phyloP scores from a whole-genome alignment of 2,888 invertebrate genomes.

The Alloscopus bannaensis region DNA sequence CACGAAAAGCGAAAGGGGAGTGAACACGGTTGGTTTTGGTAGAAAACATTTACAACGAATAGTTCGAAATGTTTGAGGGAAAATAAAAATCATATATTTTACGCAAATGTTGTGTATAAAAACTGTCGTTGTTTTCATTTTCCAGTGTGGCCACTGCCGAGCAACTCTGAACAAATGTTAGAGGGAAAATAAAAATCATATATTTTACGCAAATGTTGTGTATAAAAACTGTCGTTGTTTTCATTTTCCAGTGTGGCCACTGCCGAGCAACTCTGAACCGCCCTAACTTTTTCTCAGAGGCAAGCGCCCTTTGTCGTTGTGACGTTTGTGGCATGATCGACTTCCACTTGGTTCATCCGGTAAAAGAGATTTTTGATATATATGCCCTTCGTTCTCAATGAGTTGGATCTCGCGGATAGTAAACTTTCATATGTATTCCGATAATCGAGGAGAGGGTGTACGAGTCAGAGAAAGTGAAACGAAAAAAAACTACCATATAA shows the following conservation, averaged over 20 bases:
- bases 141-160: constrained; percentile 94
- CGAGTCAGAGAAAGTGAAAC: background rate
- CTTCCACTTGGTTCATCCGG: constrained; percentile 95
- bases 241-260: constrained; percentile 89
- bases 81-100: too few species aligned
- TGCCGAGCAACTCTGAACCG: constrained; percentile 93
- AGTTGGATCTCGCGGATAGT: constrained; percentile 48
- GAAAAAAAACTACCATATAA: constrained; percentile 6
- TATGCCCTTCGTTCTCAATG: constrained; percentile 46
- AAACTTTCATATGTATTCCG: constrained; percentile 17
- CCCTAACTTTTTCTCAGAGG: constrained; percentile 95
- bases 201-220: too few species aligned
- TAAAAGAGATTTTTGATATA: constrained; percentile 83
- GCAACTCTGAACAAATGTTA: constrained; percentile 91
- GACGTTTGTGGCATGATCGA: constrained; percentile 93
- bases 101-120: too few species aligned
- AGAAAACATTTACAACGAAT: too few species aligned
- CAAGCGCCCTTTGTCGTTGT: constrained; percentile 93
- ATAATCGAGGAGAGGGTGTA: constrained; percentile 7
- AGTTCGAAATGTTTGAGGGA: too few species aligned
- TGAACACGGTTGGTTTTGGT: too few species aligned
- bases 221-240: too few species aligned
- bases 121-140: too few species aligned
- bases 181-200: too few species aligned
- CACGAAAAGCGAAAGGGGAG: too few species aligned